phyloP scores from a whole-genome alignment of 2,888 invertebrate species.

The Hirtodrosophila alboralis region DNA sequence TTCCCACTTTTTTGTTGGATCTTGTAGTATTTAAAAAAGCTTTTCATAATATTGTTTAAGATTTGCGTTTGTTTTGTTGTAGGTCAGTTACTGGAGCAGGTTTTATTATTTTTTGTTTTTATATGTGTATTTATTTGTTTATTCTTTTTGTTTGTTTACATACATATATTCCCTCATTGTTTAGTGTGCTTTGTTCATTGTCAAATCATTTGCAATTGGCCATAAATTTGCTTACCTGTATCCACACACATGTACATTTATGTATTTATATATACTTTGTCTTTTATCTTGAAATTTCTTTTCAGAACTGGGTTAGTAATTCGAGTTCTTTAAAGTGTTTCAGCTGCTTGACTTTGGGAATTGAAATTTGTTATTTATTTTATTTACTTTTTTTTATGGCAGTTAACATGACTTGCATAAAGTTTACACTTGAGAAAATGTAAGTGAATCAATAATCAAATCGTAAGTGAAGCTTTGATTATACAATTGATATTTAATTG shows the following conservation, averaged over 20 bases:
- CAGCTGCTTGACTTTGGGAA: too few species aligned
- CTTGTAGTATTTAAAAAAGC: conserved; percentile 42
- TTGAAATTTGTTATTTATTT: too few species aligned
- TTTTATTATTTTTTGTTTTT: conserved; percentile 37
- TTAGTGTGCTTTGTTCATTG: conserved; percentile 43
- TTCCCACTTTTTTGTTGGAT: conserved; percentile 17
- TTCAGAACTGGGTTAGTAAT: conserved; percentile 34
- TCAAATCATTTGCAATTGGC: conserved; percentile 67
- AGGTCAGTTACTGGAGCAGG: conserved; percentile 70
- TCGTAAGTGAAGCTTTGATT: too few species aligned
- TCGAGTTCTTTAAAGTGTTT: not conserved
- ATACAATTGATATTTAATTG: too few species aligned
- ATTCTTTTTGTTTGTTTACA: conserved; percentile 21
- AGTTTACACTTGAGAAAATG: too few species aligned
- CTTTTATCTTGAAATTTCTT: not conserved
- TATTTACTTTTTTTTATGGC: too few species aligned
- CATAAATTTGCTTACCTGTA: conserved; percentile 43
- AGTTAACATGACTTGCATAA: too few species aligned
- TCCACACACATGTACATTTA: not conserved
- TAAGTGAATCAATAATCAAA: too few species aligned
- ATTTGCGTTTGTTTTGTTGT: conserved; percentile 62
- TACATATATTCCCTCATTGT: not conserved
- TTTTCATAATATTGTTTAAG: conserved; percentile 48
- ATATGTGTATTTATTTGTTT: conserved; percentile 12
- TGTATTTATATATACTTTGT: conserved; percentile 12